These are phyloP conservation scores for Electrophaes corylata DNA, from an alignment of 2,888 invertebrate species.

Conservation along the genomic window DNA sequence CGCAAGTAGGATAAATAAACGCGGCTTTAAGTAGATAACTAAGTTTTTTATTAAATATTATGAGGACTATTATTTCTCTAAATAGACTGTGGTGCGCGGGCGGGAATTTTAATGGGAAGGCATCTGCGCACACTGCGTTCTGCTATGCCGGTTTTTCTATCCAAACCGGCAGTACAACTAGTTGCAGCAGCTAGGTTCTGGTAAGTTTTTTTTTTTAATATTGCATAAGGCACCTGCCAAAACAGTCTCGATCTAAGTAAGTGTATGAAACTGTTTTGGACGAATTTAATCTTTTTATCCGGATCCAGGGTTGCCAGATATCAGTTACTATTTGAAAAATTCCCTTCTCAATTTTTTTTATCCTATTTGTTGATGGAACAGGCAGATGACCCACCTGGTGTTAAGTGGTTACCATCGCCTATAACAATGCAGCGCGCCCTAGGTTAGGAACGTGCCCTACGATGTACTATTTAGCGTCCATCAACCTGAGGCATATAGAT, in stretches of 20 bases:
- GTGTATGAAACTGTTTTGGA: constrained; percentile 32
- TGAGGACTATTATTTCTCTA: constrained; percentile 69
- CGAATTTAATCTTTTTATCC: constrained; percentile 23
- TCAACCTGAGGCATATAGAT: too few species aligned
- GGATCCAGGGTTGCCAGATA: constrained; percentile 22
- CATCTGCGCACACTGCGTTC: constrained; percentile 51
- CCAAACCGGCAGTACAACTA: constrained; percentile 50
- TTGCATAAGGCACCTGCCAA: constrained; percentile 48
- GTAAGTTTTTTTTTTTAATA: constrained; percentile 45
- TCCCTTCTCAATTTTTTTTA: too few species aligned
- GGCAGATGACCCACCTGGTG: too few species aligned
- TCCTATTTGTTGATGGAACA: too few species aligned
- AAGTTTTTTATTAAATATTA: constrained; percentile 44
- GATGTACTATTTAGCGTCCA: too few species aligned
- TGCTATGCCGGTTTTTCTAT: constrained; percentile 58
- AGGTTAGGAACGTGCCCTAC: too few species aligned
- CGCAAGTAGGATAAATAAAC: background rate
- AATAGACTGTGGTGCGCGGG: constrained; percentile 73
- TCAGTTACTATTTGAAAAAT: background rate
- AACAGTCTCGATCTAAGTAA: constrained; percentile 29
- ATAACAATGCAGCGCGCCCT: too few species aligned
- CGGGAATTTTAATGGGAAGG: constrained; percentile 75
- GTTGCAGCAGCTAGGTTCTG: constrained; percentile 50
- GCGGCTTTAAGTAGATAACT: constrained; percentile 6
- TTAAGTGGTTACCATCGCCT: too few species aligned